phyloP scores from a whole-genome alignment of 2,113 vertebrate genomes.

The Eurystomus gularis region DNA sequence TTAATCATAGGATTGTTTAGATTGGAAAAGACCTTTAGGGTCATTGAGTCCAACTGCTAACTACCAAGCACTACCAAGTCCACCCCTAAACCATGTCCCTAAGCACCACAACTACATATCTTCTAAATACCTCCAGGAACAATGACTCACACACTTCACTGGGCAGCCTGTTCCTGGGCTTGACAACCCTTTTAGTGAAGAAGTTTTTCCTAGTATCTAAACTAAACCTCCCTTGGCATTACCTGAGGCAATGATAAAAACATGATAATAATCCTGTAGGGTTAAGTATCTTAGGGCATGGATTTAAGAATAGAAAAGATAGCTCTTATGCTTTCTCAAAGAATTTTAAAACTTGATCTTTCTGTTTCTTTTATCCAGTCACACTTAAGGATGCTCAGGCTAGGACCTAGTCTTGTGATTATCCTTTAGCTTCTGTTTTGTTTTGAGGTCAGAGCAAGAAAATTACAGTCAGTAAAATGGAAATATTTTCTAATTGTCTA shows the following conservation, averaged over 20 bases:
- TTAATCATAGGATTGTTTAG: background rate
- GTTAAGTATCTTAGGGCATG: background rate
- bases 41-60: background rate
- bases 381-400: background rate
- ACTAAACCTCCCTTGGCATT: background rate
- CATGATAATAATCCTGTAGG: background rate
- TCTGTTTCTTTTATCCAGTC: background rate
- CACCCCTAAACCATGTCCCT: background rate
- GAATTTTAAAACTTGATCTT: background rate
- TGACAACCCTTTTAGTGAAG: background rate
- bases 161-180: background rate
- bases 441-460: background rate
- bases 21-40: background rate
- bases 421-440: background rate
- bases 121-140: background rate
- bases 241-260: background rate
- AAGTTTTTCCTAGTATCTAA: background rate
- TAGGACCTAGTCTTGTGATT: background rate
- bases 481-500: background rate
- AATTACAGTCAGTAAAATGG: background rate
- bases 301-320: background rate
- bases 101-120: accelerated
- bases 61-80: background rate
- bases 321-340: background rate
- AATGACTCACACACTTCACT: background rate